phyloP scores from a whole-genome alignment of 2,113 vertebrate species.

The Syrmaticus mikado region DNA sequence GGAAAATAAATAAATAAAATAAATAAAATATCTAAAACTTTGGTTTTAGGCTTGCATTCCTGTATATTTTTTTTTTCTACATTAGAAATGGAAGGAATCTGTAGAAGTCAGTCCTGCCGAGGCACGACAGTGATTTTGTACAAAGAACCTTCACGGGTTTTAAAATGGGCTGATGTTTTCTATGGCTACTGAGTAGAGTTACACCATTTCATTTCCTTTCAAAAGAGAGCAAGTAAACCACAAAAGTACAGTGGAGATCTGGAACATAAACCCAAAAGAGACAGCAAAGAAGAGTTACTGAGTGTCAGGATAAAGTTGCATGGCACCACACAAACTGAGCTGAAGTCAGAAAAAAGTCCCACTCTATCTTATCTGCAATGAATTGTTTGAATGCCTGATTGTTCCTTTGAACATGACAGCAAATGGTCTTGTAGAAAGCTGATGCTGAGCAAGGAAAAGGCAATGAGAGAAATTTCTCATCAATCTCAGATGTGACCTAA shows the following conservation, averaged over 20 bases:
- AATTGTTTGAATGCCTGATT: not conserved
- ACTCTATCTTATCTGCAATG: not conserved
- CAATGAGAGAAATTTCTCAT: not conserved
- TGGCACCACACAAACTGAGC: not conserved
- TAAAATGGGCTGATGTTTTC: not conserved
- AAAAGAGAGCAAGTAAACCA: not conserved
- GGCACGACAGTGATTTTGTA: not conserved
- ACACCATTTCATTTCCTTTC: not conserved
- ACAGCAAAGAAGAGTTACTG: not conserved
- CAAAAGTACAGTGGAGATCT: not conserved
- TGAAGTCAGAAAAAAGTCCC: not conserved
- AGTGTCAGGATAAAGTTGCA: not conserved
- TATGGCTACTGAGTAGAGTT: not conserved
- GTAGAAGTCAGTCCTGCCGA: not conserved
- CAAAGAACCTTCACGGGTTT: not conserved
- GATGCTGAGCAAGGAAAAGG: not conserved
- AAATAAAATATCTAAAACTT: not conserved
- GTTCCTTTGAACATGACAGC: not conserved
- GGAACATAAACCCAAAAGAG: not conserved
- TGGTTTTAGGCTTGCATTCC: not conserved
- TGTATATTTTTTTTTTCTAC: not conserved
- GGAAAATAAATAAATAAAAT: not conserved
- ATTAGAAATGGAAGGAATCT: not conserved
- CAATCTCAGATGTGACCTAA: not conserved
- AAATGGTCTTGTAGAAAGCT: not conserved